Base-by-base conservation (phyloP, 2,113 vertebrate genomes). In the Candoia aspera region DNA sequence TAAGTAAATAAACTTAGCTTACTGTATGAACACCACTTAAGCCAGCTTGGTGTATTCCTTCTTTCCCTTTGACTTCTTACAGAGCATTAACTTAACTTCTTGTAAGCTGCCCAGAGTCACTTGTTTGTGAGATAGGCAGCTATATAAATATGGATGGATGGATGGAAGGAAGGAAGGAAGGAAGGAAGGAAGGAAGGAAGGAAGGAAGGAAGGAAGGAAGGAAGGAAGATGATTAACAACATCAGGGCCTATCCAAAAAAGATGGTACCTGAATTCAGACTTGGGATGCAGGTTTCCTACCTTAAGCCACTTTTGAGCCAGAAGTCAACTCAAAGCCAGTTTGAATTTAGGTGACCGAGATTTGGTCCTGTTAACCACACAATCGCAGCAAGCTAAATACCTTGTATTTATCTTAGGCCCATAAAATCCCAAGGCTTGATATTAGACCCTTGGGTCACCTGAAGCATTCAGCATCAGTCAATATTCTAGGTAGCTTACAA, bases 31-130 rank as follows among this genome's bases (percentile, higher is more conserved):
- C 49, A 49, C 49, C 49, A 8, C 49, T 93, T 92, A 79, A 55
- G 68, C 94, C 83, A 91, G 49, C 68, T 92, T 87, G 84, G 59
- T 0, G 0, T 53, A 0, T 73, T 0, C 0, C 11, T 0, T 0
- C 21, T 6, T 21, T 90, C 58, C 24, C 29, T 37, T 73, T 89
- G n/a, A 21, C 68, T 42, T 58, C 0, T 57, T 53, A 8, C 54
- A 46, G 59, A 90, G 17, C 13, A 59, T 8, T 46, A n/a, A 42
- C 42, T 42, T 42, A 42, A 42, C 42, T 42, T 42, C 42, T 42
- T 42, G 42, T 42, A 42, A 42, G 42, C 42, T 42, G 42, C 42
- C 42, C 42, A 42, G 42, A 42, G 42, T 42, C 42, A 42, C 42
- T 42, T 42, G 42, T 42, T 42, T 42, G 42, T 37, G 42, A 42